A percentile compares a stretch with the other conserved stretches of the same genome.
Evolutionary conservation across 1,140 invertebrate genomes (phyloP).

Genomic region (Scaptomyza montana): DNA sequence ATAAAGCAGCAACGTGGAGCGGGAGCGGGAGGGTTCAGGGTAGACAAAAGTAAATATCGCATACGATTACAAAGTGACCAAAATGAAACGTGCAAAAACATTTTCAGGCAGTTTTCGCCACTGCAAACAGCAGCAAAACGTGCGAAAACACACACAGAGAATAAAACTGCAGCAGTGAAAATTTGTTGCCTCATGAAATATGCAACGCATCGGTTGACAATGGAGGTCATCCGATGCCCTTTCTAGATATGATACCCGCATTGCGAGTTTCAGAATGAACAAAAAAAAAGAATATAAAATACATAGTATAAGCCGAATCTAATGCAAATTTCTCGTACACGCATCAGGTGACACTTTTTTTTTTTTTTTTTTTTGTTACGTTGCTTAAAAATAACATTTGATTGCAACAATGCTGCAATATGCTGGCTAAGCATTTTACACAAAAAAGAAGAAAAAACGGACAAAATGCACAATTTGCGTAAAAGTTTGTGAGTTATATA

Average conservation of each 20-base stretch:
- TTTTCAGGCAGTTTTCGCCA: slow-evolving; percentile 1
- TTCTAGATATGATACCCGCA: not conserved
- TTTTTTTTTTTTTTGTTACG: slow-evolving; percentile 10
- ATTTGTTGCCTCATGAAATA: slow-evolving; percentile 43
- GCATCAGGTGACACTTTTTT: slow-evolving; percentile 39
- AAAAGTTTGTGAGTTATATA: not conserved
- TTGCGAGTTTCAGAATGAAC: not conserved
- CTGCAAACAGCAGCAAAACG: slow-evolving; percentile 4
- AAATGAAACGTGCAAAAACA: slow-evolving; percentile 32
- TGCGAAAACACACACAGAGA: not conserved
- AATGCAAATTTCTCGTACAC: slow-evolving; percentile 11
- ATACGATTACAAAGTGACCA: slow-evolving; percentile 27
- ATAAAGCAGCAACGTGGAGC: not conserved
- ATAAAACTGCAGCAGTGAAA: slow-evolving; percentile 9
- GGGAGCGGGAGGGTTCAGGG: too few relatives aligned
- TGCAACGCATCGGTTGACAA: slow-evolving; percentile 41
- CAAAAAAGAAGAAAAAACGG: slow-evolving; percentile 14
- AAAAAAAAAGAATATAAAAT: not conserved
- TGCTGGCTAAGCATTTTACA: slow-evolving; percentile 24
- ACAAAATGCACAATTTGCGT: slow-evolving; percentile 1
- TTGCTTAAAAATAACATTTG: slow-evolving; percentile 51
- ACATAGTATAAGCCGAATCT: not conserved
- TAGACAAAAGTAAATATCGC: slow-evolving; percentile 10
- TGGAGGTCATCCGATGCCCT: slow-evolving; percentile 25
- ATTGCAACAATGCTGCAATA: slow-evolving; percentile 45